These are phyloP conservation scores for Columba livia DNA, from an alignment of 2,113 vertebrate species.

Conservation along the genomic window DNA sequence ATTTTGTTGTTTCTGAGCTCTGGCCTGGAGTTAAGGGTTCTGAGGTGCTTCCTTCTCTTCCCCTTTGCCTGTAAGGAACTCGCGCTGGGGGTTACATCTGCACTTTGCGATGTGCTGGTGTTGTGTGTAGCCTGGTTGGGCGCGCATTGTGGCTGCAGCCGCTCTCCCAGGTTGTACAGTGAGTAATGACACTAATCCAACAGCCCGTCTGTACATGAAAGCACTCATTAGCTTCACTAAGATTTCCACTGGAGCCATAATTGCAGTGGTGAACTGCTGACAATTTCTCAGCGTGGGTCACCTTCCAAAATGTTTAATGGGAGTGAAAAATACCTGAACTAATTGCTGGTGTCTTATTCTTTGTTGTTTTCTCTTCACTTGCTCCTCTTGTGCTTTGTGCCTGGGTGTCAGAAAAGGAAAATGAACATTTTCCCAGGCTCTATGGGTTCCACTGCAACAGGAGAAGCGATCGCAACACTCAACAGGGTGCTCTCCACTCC, in stretches of 20 bases:
- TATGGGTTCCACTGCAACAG: background rate
- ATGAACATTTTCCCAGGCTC: background rate
- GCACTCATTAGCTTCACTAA: slow-evolving; percentile 42
- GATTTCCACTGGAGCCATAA: slow-evolving; percentile 35
- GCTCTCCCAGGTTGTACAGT: background rate
- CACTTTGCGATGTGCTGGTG: background rate
- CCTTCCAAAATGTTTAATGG: slow-evolving; percentile 30
- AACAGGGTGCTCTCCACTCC: background rate
- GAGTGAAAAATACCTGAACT: slow-evolving; percentile 38
- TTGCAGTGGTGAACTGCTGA: slow-evolving; percentile 13
- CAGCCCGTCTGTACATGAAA: slow-evolving; percentile 41
- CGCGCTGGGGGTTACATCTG: background rate
- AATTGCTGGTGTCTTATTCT: slow-evolving; percentile 45
- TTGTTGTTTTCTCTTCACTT: background rate
- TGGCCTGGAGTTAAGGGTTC: background rate
- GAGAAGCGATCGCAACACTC: background rate
- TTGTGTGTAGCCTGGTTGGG: background rate
- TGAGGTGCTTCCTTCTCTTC: background rate
- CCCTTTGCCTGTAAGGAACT: background rate
- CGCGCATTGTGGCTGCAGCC: background rate
- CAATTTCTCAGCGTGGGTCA: slow-evolving; percentile 54
- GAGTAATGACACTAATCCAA: slow-evolving; percentile 30
- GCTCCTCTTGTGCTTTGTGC: background rate
- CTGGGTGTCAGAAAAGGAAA: background rate
- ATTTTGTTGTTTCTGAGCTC: background rate